Conservation (phyloP, 2,888 invertebrate species). For the Smittia sp. region DNA sequence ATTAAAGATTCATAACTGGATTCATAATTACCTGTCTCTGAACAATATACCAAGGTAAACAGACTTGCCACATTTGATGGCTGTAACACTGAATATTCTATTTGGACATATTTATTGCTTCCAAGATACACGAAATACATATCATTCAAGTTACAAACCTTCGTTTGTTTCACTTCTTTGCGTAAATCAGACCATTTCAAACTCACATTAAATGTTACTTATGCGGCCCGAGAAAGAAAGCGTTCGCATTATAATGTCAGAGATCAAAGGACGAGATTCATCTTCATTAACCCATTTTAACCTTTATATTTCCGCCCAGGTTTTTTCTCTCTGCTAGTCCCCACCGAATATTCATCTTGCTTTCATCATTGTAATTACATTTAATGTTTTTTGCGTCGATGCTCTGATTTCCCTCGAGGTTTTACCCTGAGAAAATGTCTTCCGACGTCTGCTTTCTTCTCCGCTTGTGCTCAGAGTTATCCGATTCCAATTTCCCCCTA, state of each 20-base stretch:
- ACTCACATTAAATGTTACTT: not conserved
- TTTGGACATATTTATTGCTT: too few species aligned
- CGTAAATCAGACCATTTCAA: too few species aligned
- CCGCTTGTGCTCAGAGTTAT: not conserved
- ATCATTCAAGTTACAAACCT: too few species aligned
- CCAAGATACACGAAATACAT: too few species aligned
- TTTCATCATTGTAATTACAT: slow-evolving; percentile 41
- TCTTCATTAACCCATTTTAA: slow-evolving; percentile 38
- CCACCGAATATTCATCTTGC: slow-evolving; percentile 21
- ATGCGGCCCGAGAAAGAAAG: not conserved
- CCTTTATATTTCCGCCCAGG: not conserved
- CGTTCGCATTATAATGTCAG: not conserved
- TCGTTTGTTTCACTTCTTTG: too few species aligned
- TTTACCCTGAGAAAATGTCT: slow-evolving; percentile 20
- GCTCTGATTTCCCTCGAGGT: slow-evolving; percentile 38
- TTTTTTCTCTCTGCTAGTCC: not conserved
- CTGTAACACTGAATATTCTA: too few species aligned
- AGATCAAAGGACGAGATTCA: slow-evolving; percentile 37
- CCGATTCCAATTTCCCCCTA: not conserved
- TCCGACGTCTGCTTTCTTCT: slow-evolving; percentile 2
- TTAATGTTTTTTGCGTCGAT: slow-evolving; percentile 38
- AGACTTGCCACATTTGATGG: too few species aligned
- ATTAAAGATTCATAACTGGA: too few species aligned
- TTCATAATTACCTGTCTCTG: too few species aligned
- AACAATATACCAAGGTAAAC: too few species aligned